Conservation (phyloP, 1,140 invertebrate species). For the Condylostylus longicornis region DNA sequence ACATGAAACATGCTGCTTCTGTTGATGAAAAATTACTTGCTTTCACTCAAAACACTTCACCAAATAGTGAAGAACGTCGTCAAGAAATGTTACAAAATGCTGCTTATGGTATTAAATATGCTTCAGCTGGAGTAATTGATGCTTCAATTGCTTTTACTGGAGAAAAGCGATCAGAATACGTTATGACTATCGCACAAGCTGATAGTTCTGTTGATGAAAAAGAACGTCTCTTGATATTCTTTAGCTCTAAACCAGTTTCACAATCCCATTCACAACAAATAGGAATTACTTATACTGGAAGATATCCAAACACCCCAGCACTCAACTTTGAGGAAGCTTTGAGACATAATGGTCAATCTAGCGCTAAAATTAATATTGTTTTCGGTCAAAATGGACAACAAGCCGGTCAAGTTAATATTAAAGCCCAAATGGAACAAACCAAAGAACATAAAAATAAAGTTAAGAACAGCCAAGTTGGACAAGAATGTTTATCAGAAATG, state of each 20-base stretch:
- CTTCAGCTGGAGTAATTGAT: slow-evolving; percentile 32
- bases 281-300: slow-evolving; percentile 28
- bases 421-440: slow-evolving; percentile 34
- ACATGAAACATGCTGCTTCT: neutral
- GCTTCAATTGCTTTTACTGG: slow-evolving; percentile 35
- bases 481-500: slow-evolving; percentile 37
- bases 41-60: slow-evolving; percentile 17
- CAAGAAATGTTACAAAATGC: slow-evolving; percentile 36
- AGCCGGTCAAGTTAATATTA: slow-evolving; percentile 30
- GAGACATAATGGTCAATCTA: slow-evolving; percentile 33
- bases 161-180: slow-evolving; percentile 31
- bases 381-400: slow-evolving; percentile 28
- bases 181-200: slow-evolving; percentile 35
- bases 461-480: slow-evolving; percentile 22
- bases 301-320: slow-evolving; percentile 32
- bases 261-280: slow-evolving; percentile 28
- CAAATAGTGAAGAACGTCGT: slow-evolving; percentile 33
- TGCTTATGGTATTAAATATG: slow-evolving; percentile 30
- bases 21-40: slow-evolving; percentile 4
- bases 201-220: slow-evolving; percentile 38
- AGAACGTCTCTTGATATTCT: slow-evolving; percentile 31
- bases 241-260: slow-evolving; percentile 7
- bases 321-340: slow-evolving; percentile 38
- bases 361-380: slow-evolving; percentile 34
- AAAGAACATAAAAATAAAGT: slow-evolving; percentile 35